Conservation (phyloP, 2,113 vertebrate genomes). For the Polypterus senegalus region DNA sequence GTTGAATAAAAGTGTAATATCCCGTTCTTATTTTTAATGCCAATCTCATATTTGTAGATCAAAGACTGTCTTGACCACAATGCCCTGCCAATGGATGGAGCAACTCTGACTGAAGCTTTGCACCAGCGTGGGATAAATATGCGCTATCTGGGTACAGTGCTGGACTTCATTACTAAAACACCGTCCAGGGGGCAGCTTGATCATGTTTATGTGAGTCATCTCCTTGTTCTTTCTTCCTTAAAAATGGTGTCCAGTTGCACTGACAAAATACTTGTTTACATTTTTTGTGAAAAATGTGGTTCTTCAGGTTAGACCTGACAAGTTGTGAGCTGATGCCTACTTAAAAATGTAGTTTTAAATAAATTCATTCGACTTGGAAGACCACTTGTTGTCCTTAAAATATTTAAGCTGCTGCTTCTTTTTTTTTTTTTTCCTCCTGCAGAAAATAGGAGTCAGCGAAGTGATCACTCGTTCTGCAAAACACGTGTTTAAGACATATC, state of each 20-base stretch:
- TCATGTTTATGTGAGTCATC: constrained; percentile 76
- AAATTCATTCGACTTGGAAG: neutral
- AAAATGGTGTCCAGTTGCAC: neutral
- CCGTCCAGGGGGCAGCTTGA: constrained; percentile 72
- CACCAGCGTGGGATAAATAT: constrained; percentile 91
- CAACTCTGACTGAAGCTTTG: constrained; percentile 79
- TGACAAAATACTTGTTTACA: no score
- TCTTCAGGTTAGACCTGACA: neutral
- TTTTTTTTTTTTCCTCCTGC: constrained; percentile 23
- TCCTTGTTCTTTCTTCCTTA: neutral
- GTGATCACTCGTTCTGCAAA: constrained; percentile 92
- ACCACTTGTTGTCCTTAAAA: neutral
- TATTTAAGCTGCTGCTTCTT: neutral
- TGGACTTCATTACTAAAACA: constrained; percentile 72
- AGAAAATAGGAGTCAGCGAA: constrained; percentile 92
- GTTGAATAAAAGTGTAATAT: neutral
- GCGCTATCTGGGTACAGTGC: constrained; percentile 81
- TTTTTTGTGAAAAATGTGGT: no score
- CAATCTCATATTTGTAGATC: constrained; percentile 46
- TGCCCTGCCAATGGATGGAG: constrained; percentile 85
- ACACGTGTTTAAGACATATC: constrained; percentile 95
- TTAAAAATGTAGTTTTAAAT: neutral
- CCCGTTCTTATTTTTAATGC: neutral
- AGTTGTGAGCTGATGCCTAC: neutral
- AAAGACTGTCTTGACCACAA: constrained; percentile 92